Evolutionary conservation across 2,888 invertebrate genomes (phyloP), one percentile per base, ranked within the genome.

Genomic region (Tupiocoris notatus): DNA sequence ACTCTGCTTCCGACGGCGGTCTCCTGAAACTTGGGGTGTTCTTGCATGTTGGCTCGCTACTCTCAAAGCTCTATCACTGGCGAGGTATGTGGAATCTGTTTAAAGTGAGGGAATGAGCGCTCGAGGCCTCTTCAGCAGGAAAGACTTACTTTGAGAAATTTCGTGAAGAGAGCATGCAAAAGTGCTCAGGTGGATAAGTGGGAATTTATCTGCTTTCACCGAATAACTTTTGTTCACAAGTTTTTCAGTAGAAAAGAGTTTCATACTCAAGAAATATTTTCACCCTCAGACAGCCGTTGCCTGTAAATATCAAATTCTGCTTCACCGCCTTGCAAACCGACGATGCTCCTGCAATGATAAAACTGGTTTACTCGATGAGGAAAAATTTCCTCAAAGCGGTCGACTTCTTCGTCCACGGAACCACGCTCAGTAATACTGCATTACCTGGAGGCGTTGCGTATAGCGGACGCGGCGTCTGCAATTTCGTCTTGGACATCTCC

Each of bases 11-110:
- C 17, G 76, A n/a, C 56, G 76, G n/a, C 57, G 68, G 22, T 22
- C 67, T 3, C 76, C 76, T 1, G 76, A 76, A 62, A 76, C 62
- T 7, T 76, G 76, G 76, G 68, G 68, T 18, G 76, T 76, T 7
- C 67, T 76, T 12, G 67, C 68, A 1, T 39, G 39, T 6, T 76
- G 76, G 76, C 56, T 76, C 3, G 64, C 76, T 0, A 62, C 63
- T 1, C 39, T 76, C 24, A 76, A 76, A 68, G 68, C 68, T 12
- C 56, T 70, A 1, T 76, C 76, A 9, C 56, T 65, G 3, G n/a
- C 65, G 22, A 64, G 65, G 75, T 75, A 21, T 1, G 20, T 39
- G n/a, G n/a, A n/a, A n/a, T n/a, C n/a, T n/a, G n/a, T n/a, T n/a
- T n/a, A n/a, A n/a, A n/a, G n/a, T n/a, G n/a, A n/a, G n/a, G n/a